A percentile compares a stretch with the other conserved stretches of the same genome.
These are phyloP conservation scores for Eleginops maclovinus DNA, from an alignment of 2,113 vertebrate genomes.

Conservation along the genomic window DNA sequence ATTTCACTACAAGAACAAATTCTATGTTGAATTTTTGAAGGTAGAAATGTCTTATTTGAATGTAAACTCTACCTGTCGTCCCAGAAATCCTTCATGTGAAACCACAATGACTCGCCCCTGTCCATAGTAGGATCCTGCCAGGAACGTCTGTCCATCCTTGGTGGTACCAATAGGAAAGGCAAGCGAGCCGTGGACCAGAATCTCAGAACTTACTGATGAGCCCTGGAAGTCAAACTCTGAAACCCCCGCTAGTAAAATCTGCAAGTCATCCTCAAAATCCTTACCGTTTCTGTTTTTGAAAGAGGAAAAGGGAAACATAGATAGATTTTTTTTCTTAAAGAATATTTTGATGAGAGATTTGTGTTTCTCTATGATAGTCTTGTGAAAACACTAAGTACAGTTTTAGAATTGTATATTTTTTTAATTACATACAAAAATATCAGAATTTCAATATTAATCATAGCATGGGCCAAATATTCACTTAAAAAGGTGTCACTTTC, in stretches of 20 bases:
- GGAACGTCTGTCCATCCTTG: slow-evolving; percentile 58
- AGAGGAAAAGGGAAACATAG: not conserved
- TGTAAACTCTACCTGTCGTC: slow-evolving; percentile 42
- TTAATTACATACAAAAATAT: too few species aligned
- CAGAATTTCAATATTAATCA: too few species aligned
- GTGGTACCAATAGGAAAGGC: slow-evolving; percentile 81
- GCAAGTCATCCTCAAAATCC: slow-evolving; percentile 81
- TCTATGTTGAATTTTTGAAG: too few species aligned
- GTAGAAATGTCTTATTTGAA: too few species aligned
- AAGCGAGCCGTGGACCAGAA: slow-evolving; percentile 81
- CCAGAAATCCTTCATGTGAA: slow-evolving; percentile 77
- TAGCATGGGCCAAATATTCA: not conserved
- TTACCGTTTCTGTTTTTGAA: slow-evolving; percentile 70
- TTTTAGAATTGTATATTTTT: too few species aligned
- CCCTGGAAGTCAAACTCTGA: slow-evolving; percentile 75
- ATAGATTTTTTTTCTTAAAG: too few species aligned
- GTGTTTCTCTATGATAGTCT: too few species aligned
- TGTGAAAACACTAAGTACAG: too few species aligned
- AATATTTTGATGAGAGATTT: too few species aligned
- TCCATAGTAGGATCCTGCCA: slow-evolving; percentile 84
- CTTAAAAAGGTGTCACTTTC: too few species aligned
- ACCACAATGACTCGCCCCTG: slow-evolving; percentile 80
- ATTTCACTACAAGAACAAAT: too few species aligned
- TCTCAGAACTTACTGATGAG: slow-evolving; percentile 62
- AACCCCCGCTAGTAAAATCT: slow-evolving; percentile 77